A percentile compares a stretch with the other conserved stretches of the same genome.
Evolutionary conservation across 1,140 invertebrate species (phyloP).

Genomic region (Plodia interpunctella): DNA sequence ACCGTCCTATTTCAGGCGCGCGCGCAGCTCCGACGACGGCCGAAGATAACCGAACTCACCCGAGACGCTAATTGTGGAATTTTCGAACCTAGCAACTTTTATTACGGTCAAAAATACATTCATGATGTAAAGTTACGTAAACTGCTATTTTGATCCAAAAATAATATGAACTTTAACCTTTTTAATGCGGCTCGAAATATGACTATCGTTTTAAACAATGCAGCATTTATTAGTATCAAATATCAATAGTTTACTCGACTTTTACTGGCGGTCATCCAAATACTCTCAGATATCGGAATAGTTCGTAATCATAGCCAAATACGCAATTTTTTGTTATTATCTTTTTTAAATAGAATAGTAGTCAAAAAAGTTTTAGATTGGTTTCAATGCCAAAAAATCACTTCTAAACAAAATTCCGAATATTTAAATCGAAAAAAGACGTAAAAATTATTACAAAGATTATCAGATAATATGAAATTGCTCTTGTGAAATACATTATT

Average conservation of each 20-base stretch:
- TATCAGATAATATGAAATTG: no score
- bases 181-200: no score
- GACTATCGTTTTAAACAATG: neutral
- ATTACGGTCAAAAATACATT: constrained; percentile 12
- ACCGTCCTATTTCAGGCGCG: constrained; percentile 62
- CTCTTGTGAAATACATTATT: no score
- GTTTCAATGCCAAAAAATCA: no score
- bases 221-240: constrained; percentile 42
- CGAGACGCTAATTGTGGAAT: constrained; percentile 53
- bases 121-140: neutral
- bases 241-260: constrained; percentile 42
- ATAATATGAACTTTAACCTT: constrained; percentile 9
- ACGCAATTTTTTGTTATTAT: constrained; percentile 27
- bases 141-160: neutral
- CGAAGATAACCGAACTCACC: constrained; percentile 29
- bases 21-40: constrained; percentile 31
- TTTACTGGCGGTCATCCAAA: constrained; percentile 38
- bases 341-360: neutral
- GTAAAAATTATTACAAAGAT: no score
- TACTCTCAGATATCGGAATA: constrained; percentile 41
- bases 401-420: no score
- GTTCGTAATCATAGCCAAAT: constrained; percentile 40
- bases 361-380: neutral
- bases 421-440: no score
- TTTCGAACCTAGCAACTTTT: constrained; percentile 30